Conservation (phyloP, 2,888 invertebrate genomes). For the Vanessa cardui region DNA sequence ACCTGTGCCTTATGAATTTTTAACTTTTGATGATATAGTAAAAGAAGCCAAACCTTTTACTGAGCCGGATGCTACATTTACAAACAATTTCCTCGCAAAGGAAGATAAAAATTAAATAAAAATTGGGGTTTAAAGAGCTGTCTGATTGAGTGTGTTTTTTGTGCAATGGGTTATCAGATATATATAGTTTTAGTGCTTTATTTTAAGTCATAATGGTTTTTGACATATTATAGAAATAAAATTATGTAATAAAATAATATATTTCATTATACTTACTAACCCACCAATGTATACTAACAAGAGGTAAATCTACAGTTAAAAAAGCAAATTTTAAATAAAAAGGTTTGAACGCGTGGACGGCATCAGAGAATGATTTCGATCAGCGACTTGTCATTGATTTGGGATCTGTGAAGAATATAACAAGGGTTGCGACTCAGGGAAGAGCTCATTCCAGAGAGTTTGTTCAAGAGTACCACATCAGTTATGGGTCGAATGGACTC, state of each 20-base stretch:
- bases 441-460: slow-evolving; percentile 94
- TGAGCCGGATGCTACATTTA: slow-evolving; percentile 80
- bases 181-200: neutral
- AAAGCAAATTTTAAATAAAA: slow-evolving; percentile 49
- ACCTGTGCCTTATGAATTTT: slow-evolving; percentile 71
- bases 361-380: slow-evolving; percentile 94
- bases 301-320: slow-evolving; percentile 21
- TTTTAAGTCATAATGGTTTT: slow-evolving; percentile 17
- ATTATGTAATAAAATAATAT: slow-evolving; percentile 7
- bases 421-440: slow-evolving; percentile 94
- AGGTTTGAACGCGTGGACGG: slow-evolving; percentile 97
- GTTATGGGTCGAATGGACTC: slow-evolving; percentile 95
- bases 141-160: neutral
- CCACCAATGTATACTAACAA: slow-evolving; percentile 31
- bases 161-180: neutral
- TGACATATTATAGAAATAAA: slow-evolving; percentile 2
- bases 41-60: slow-evolving; percentile 69
- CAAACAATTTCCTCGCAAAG: slow-evolving; percentile 83
- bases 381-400: slow-evolving; percentile 96
- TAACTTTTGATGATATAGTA: slow-evolving; percentile 85
- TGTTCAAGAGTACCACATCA: slow-evolving; percentile 96
- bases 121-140: slow-evolving; percentile 2
- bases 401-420: slow-evolving; percentile 93
- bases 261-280: slow-evolving; percentile 38
- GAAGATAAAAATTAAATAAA: slow-evolving; percentile 55